phyloP scores from a whole-genome alignment of 2,888 invertebrate genomes.

The Drosophila neonasuta region DNA sequence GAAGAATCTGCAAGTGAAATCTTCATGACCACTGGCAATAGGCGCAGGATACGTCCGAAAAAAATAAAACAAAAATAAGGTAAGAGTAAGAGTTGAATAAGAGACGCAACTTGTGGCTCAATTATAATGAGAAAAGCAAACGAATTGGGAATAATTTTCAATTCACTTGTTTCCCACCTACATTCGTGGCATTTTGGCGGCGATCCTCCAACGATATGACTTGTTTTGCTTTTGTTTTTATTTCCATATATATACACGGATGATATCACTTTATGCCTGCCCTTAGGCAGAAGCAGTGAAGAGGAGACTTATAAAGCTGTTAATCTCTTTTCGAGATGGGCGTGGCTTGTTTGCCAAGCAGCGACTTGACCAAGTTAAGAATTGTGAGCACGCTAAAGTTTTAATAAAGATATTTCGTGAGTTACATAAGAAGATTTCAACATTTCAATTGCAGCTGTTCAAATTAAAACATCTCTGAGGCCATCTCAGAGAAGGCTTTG shows the following conservation, averaged over 20 bases:
- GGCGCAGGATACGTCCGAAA: slow-evolving; percentile 8
- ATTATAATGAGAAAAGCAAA: slow-evolving; percentile 80
- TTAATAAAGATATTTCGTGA: neutral
- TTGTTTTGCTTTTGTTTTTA: slow-evolving; percentile 31
- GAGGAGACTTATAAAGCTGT: slow-evolving; percentile 63
- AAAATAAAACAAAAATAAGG: slow-evolving; percentile 3
- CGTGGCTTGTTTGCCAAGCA: slow-evolving; percentile 47
- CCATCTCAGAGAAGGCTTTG: no score
- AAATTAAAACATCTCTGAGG: neutral
- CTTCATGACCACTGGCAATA: slow-evolving; percentile 53
- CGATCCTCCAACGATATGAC: slow-evolving; percentile 58
- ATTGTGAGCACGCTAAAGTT: neutral
- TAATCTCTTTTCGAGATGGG: slow-evolving; percentile 45
- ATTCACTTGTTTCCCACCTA: slow-evolving; percentile 78
- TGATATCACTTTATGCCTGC: slow-evolving; percentile 12
- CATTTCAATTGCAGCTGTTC: slow-evolving; percentile 1
- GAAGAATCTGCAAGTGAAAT: slow-evolving; percentile 64
- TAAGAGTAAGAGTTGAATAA: slow-evolving; percentile 25
- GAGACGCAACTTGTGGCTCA: slow-evolving; percentile 54
- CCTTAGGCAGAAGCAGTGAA: slow-evolving; percentile 12
- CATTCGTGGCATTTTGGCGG: slow-evolving; percentile 53
- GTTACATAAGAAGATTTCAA: neutral
- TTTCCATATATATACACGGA: slow-evolving; percentile 60
- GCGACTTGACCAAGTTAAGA: neutral
- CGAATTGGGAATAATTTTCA: slow-evolving; percentile 80